Evolutionary conservation across 2,113 vertebrate species (phyloP).

Genomic region (human (Homo sapiens)): GRCh38 chr3:160452501-160453000

Average conservation of each 20-base stretch:
- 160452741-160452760: slow-evolving; percentile 87
- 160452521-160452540: slow-evolving; percentile 87
- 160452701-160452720: slow-evolving; percentile 95
- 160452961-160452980: slow-evolving; percentile 96
- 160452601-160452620: slow-evolving; percentile 77
- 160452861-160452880: slow-evolving; percentile 93
- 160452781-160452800: slow-evolving; percentile 93
- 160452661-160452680: slow-evolving; percentile 96
- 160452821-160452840: slow-evolving; percentile 86
- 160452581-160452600: slow-evolving; percentile 83
- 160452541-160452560: slow-evolving; percentile 87
- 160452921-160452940: slow-evolving; percentile 77
- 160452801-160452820: slow-evolving; percentile 90
- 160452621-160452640: slow-evolving; percentile 91
- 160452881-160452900: slow-evolving; percentile 95
- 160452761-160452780: slow-evolving; percentile 89
- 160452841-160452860: slow-evolving; percentile 86
- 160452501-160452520: slow-evolving; percentile 64
- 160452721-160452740: slow-evolving; percentile 94
- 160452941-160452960: slow-evolving; percentile 76
- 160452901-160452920: slow-evolving; percentile 73
- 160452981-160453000: slow-evolving; percentile 97
- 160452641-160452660: slow-evolving; percentile 93
- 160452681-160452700: slow-evolving; percentile 94
- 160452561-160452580: slow-evolving; percentile 86